phyloP scores from a whole-genome alignment of 2,113 vertebrate genomes.

The Micronycteris hirsuta region DNA sequence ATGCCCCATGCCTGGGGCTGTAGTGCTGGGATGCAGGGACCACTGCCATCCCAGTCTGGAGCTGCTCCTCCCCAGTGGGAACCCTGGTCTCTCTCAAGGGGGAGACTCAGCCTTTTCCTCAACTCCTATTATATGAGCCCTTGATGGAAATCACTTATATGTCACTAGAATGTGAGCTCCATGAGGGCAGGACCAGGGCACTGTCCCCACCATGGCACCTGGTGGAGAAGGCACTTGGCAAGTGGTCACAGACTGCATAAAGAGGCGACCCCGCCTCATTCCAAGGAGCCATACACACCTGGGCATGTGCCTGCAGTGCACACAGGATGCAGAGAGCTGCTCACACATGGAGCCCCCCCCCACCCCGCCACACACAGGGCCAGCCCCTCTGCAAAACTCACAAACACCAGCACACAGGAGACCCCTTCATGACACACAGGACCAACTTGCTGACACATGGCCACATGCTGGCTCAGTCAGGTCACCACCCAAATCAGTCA shows the following conservation, averaged over 20 bases:
- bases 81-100: not conserved
- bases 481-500: not conserved
- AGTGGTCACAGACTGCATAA: not conserved
- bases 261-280: not conserved
- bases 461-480: fast-evolving
- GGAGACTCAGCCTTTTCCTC: not conserved
- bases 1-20: not conserved
- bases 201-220: fast-evolving
- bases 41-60: not conserved
- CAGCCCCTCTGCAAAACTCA: not conserved
- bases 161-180: not conserved
- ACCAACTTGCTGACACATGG: not conserved
- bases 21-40: too few relatives aligned
- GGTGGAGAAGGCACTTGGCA: not conserved
- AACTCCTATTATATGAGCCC: not conserved
- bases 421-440: not conserved
- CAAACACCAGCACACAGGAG: not conserved
- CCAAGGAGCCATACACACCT: not conserved
- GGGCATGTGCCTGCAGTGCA: not conserved
- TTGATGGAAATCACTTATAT: not conserved
- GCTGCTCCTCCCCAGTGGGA: too few relatives aligned
- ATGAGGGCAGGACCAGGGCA: not conserved
- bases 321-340: not conserved
- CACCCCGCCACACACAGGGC: too few relatives aligned
- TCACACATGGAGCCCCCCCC: fast-evolving